Base-by-base conservation (phyloP, 2,797 vertebrate genomes). In the Tauraco hartlaubi region DNA sequence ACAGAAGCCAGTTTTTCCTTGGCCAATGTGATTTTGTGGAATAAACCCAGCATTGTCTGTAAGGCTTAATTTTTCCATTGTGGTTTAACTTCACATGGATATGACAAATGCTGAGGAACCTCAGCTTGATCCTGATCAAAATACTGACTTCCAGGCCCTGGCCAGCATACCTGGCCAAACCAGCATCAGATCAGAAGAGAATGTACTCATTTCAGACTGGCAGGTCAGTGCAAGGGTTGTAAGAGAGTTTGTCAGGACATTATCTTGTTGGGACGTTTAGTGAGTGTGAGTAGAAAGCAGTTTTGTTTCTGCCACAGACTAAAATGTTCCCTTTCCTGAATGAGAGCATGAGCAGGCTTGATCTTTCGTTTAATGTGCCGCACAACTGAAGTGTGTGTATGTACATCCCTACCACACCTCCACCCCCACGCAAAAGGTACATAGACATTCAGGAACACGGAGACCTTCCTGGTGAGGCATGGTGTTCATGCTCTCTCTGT, bases 381-480 rank as follows among this genome's bases (percentile, higher is more conserved):
- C 61, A 85, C 64, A 95, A 51, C 0, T 49, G 49, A 85, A 88
- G 44, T 79, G 44, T 77, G 66, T 79, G 1, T 54, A 46, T 76
- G 26, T 88, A 63, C 21, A 46, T 63, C 73, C 43, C 49, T 80
- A 46, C 61, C 56, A 72, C 78, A 90, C 68, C 85, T 85, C 72
- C 72, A 63, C 77, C 78, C 56, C 37, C 68, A 43, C 41, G 52
- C 59, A 80, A 77, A 49, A 83, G 44, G 56, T 61, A 67, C 33
- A 11, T 35, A 33, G 20, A 22, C 56, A 74, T 52, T 73, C 28
- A 62, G 72, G 73, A 88, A 71, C 72, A 80, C 7, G 3, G 44
- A 91, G 72, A 64, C 82, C 79, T 91, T 91, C 46, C 61, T 83
- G 61, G 54, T 92, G 87, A 96, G 56, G 90, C 66, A 77, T 5